Evolutionary conservation across 2,888 invertebrate genomes (phyloP).

Genomic region (Campaea margaritaria): DNA sequence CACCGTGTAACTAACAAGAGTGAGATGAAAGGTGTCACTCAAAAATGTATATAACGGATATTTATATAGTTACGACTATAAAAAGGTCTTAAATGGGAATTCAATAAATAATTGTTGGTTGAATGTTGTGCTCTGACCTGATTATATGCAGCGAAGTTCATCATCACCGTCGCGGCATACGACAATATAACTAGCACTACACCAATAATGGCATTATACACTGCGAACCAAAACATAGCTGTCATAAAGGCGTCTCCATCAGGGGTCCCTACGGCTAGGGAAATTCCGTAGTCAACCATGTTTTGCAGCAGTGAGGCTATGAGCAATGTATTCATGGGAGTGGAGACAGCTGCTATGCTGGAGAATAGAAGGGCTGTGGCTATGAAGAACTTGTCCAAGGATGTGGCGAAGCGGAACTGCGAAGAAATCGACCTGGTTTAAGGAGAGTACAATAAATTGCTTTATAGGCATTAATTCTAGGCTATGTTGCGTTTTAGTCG

Average conservation of each 20-base stretch:
- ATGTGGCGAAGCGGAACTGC: constrained; percentile 88
- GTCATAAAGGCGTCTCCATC: constrained; percentile 74
- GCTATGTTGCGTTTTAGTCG: no score
- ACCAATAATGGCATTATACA: constrained; percentile 87
- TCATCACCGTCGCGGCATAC: constrained; percentile 87
- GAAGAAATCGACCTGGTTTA: constrained; percentile 28
- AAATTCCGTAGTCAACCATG: constrained; percentile 84
- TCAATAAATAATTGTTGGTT: no score
- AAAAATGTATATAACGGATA: no score
- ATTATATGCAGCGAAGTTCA: constrained; percentile 89
- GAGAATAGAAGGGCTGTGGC: constrained; percentile 84
- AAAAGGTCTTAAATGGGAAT: no score
- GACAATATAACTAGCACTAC: constrained; percentile 85
- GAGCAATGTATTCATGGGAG: constrained; percentile 88
- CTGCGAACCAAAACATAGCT: constrained; percentile 83
- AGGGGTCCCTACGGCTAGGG: constrained; percentile 47
- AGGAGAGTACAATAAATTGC: no score
- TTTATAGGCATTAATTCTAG: no score
- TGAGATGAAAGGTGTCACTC: no score
- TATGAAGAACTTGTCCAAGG: constrained; percentile 85
- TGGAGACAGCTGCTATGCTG: constrained; percentile 85
- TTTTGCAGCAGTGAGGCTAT: constrained; percentile 87
- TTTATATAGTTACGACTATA: no score
- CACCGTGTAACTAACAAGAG: no score
- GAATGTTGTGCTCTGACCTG: constrained; percentile 76